Base-by-base conservation (phyloP, 2,113 vertebrate genomes). In the Anoura caudifer region DNA sequence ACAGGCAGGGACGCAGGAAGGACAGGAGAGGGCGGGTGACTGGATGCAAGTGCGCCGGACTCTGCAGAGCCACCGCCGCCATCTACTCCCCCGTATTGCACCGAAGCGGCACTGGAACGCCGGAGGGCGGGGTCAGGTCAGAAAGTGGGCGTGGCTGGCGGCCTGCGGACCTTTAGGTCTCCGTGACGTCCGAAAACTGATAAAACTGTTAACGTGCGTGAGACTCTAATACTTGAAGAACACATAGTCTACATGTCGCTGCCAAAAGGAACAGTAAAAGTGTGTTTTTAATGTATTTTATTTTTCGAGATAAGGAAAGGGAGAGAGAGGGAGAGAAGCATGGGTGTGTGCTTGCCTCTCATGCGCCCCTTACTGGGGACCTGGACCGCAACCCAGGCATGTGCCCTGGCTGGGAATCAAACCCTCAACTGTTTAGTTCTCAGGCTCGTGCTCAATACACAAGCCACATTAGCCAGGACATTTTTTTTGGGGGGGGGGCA, bases 1-100 rank as follows among this genome's bases (percentile, higher is more conserved):
- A 61, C 28, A 59, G 56, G 72, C 31, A 41, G 52, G 52, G 17
- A 15, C 28, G 28, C 26, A 41, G 45, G 36, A 73, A 43, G 31
- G 61, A 45, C 2, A 22, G 0, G 5, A 9, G 16, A 22, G 14
- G 13, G 2, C 19, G 0, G 7, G 56, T 59, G 56, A 59, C 56
- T 59, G 20, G 7, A 3, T 9, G 8, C 24, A 8, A 24, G 24
- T 3, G 7, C 56, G 20, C 8, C 56, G 2, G 56, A 24, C 56
- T 24, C 4, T n/a, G 19, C 33, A 43, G 61, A 76, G 38, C 41
- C 43, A 36, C 20, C 17, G 41, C 12, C 7, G 38, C 3, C 4
- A 13, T 2, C 33, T 26, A 3, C 20, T 31, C 45, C 50, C 38
- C 22, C n/a, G 69, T 26, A 70, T 41, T 22, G 43, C 19, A 36